These are phyloP conservation scores for Oscarella lobularis DNA, from an alignment of 37 sponge, comb jelly and placozoan species.

Conservation along the genomic window DNA sequence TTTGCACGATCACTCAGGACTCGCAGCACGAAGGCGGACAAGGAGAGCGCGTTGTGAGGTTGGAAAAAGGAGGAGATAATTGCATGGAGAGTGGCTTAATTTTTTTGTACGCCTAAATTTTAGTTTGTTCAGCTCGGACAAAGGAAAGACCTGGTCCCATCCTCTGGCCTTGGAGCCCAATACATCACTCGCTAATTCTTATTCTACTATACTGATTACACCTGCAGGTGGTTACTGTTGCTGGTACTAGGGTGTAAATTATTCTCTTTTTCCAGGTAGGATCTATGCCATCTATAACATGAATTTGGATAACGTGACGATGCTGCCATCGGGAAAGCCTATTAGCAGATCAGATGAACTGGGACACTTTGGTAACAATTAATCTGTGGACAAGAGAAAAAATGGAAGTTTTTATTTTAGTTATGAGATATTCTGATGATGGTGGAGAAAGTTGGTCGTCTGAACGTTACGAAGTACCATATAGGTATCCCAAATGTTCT, in stretches of 20 bases:
- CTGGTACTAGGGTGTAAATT: background rate
- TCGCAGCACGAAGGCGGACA: background rate
- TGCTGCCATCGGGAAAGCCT: background rate
- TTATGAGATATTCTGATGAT: slow-evolving; percentile 6
- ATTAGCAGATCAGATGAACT: background rate
- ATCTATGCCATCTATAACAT: slow-evolving; percentile 3
- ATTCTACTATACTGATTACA: background rate
- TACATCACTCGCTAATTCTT: background rate
- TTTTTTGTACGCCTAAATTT: background rate
- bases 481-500: background rate
- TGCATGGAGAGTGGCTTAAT: background rate
- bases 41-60: slow-evolving; percentile 3
- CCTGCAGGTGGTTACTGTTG: background rate
- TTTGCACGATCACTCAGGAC: background rate
- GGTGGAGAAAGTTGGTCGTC: background rate
- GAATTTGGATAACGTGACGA: background rate
- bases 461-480: slow-evolving; percentile 1
- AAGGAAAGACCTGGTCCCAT: slow-evolving; percentile 1
- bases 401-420: background rate
- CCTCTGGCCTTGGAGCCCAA: background rate
- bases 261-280: background rate
- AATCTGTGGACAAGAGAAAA: too few species aligned
- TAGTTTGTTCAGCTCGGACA: background rate
- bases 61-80: background rate
- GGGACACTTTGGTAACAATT: slow-evolving; percentile 8